phyloP scores from a whole-genome alignment of 2,797 vertebrate genomes.

The Brachymystax lenok region DNA sequence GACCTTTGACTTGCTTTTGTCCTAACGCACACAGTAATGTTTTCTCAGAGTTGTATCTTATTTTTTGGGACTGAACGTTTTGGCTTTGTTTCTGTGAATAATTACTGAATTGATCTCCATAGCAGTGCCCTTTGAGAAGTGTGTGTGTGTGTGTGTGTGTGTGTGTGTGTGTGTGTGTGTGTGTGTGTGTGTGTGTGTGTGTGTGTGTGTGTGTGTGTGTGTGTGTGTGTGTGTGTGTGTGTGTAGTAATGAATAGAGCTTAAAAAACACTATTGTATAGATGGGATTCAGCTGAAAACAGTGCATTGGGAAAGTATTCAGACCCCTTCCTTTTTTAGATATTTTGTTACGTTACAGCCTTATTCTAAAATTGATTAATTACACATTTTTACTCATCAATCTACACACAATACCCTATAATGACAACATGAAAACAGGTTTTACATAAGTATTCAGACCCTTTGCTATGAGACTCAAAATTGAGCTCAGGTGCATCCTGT shows the following conservation, averaged over 20 bases:
- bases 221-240: background rate
- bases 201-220: background rate
- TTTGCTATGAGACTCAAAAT: no score
- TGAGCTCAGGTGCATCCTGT: no score
- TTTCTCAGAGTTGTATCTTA: background rate
- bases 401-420: no score
- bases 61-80: background rate
- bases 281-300: no score
- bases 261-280: constrained; percentile 20
- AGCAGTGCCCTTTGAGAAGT: background rate
- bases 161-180: background rate
- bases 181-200: background rate
- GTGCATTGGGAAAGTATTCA: no score
- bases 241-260: constrained; percentile 14
- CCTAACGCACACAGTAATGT: constrained; percentile 5
- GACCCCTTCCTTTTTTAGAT: no score
- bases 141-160: background rate
- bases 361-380: no score
- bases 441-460: no score
- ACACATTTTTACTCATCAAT: no score
- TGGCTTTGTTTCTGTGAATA: constrained; percentile 1
- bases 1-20: constrained; percentile 34
- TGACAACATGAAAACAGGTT: no score
- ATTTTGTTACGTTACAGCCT: no score
- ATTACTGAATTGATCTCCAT: constrained; percentile 8